Base-by-base conservation (phyloP, 2,113 vertebrate species). In the Emydura subglobosa region DNA sequence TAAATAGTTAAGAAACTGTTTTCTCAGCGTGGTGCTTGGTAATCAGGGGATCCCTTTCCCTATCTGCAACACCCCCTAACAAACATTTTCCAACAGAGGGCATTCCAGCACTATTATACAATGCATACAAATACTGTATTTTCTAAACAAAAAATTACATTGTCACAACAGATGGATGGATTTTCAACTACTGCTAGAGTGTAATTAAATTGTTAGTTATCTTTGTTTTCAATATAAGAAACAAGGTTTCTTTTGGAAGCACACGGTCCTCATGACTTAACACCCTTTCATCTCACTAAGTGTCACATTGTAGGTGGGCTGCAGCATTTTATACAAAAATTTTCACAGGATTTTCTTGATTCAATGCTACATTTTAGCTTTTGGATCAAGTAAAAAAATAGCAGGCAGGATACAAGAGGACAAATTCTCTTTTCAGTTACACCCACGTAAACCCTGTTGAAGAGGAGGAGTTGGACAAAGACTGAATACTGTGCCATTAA, bases 81-180 rank as follows among this genome's bases (percentile, higher is more conserved):
- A 93, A 96, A 95, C 79, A 79, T 90, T 96, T 96, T 96, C 96
- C 96, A 96, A 96, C 92, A 97, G 65, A 96, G 95, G 74, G 96
- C 95, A 97, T 96, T 97, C 95, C 96, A 95, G 79, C 65, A 95
- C 92, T 93, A 94, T 82, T 92, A 85, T 91, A 93, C 79, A 92
- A 93, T 95, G 50, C 92, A 82, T 81, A 81, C 82, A 92, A 79
- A 93, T 83, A 95, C 92, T 85, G 95, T 94, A 93, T 97, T 97
- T 97, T 97, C 97, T 95, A 97, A 97, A 97, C 94, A 97, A 91
- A 96, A 96, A 97, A 96, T 93, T 93, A 83, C 87, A 91, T 96
- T 96, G 92, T 96, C 93, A 91, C 91, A 39, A 25, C 92, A 97
- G 96, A 97, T 79, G 55, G 93, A 93, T 79, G 92, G 55, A 97